Base-by-base conservation (phyloP, 2,888 invertebrate genomes). In the Eupeodes latifasciatus region DNA sequence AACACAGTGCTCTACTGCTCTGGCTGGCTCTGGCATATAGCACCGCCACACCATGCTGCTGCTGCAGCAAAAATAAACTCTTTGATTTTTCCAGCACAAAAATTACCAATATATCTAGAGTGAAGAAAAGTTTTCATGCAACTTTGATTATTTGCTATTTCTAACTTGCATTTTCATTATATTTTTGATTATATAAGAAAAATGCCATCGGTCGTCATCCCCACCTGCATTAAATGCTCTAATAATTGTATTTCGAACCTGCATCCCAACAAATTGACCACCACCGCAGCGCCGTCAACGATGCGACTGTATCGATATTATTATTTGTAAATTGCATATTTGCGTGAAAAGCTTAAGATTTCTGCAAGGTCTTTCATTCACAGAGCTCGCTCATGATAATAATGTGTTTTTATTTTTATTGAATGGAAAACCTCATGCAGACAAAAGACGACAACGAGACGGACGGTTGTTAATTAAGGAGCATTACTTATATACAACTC, bases 61-160 rank as follows among this genome's bases (percentile, higher is more conserved):
- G 53, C 40, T 47, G 7, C 27, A 59, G 7, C 27, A 59, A 27
- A 3, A 74, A 34, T 27, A 44, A 34, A 34, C 47, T 66, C 49
- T 78, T 77, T 55, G 57, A 57, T 47, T 78, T 78, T 67, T 66
- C 49, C 44, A 66, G 9, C 61, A 71, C 27, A 55, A 27, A 66
- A 71, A 49, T 80, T 71, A 44, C 84, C 84, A 84, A 84, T 84
- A 79, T 74, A 49, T 74, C 44, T 64, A n/a, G 57, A 66, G 61
- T 81, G 80, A 53, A 61, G 74, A 84, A 84, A 75, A 75, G 78
- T 79, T 79, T 86, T 86, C 79, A 86, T 64, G 86, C 74, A 71
- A 27, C 71, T 86, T 79, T 86, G 83, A 59, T 55, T 86, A 82
- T 82, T 86, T 53, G 82, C 74, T 75, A 83, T 86, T 86, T 86